These are phyloP conservation scores for Labeo catla DNA, from an alignment of 2,113 vertebrate genomes.

Conservation along the genomic window DNA sequence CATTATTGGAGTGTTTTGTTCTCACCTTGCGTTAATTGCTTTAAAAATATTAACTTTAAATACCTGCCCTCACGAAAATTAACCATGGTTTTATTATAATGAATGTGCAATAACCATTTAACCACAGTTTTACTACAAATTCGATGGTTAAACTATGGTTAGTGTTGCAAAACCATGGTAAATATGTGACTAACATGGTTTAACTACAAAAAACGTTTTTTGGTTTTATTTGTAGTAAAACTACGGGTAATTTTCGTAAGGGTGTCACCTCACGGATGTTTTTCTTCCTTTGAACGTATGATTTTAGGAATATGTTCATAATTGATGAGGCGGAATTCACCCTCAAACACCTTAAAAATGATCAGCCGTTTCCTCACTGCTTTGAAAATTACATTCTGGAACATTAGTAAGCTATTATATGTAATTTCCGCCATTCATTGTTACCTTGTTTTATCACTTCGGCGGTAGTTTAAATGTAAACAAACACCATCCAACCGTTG, in stretches of 20 bases:
- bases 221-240: too few species aligned
- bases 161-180: too few species aligned
- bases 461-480: too few species aligned
- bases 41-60: background rate
- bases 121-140: too few species aligned
- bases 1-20: background rate
- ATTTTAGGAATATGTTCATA: background rate
- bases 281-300: background rate
- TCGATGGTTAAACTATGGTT: too few species aligned
- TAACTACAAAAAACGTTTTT: too few species aligned
- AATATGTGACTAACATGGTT: too few species aligned
- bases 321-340: background rate
- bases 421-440: background rate
- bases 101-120: too few species aligned
- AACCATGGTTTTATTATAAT: too few species aligned
- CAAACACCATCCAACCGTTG: background rate
- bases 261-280: background rate
- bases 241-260: too few species aligned
- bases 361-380: background rate
- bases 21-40: background rate
- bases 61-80: background rate
- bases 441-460: background rate
- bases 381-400: background rate
- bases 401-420: background rate
- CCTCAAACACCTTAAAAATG: background rate